Base-by-base conservation (phyloP, 2,888 invertebrate genomes). In the Sclerodermus sp. region DNA sequence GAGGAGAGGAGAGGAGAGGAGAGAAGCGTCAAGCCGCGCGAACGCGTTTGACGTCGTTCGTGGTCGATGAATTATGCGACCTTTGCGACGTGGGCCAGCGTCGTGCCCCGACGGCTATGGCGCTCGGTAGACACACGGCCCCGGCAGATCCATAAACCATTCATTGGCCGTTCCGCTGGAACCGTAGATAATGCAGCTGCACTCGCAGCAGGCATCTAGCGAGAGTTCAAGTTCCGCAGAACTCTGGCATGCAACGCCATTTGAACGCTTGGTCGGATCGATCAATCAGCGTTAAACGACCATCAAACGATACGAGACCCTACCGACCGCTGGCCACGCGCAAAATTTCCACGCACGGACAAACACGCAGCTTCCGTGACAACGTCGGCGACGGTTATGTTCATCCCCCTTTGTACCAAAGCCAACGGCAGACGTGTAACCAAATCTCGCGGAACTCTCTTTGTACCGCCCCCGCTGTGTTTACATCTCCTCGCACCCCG, bases 1-100 rank as follows among this genome's bases (percentile, higher is more conserved):
- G 1, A 23, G 41, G n/a, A 41, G 4, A 32, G 60, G 44, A 45
- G 51, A 48, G 53, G 4, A 8, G 4, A 23, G 23, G 5, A 12
- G 34, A 10, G n/a, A 14, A 4, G 3, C 34, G 14, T 12, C 5
- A 13, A 13, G 23, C 3, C 34, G 34, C n/a, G n/a, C 12, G 12
- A 12, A 14, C 29, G 14, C 79, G 64, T 12, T 67, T 67, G 12
- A 64, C 60, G 2, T 55, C 60, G 2, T 55, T 81, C 1, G 86
- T 85, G 10, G 23, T 10, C 12, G 30, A 42, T 42, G 15, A 42
- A 42, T 42, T 23, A 42, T 42, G 36, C 44, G 44, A 16, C 30
- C 58, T 38, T 51, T 45, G 42, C 47, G 39, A 34, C 47, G 41
- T 32, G 46, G 23, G 10, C 34, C 5, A 34, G 14, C n/a, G 34